Evolutionary conservation across 2,797 vertebrate genomes (phyloP).

Genomic region (Enteromius thamalakanensis): DNA sequence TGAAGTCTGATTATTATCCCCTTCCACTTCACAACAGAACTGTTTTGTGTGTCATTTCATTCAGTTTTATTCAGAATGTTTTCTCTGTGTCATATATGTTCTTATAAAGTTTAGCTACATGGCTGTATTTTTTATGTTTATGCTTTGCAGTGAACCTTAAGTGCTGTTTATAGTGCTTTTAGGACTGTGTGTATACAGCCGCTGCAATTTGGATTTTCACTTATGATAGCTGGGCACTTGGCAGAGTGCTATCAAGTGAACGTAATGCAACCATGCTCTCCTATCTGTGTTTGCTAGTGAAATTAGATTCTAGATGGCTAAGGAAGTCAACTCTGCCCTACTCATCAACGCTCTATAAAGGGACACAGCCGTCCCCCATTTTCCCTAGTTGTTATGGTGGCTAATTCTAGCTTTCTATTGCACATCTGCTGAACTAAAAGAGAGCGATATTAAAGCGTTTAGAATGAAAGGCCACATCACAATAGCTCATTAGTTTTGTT

Average conservation of each 20-base stretch:
- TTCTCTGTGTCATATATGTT: neutral
- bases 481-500: constrained; percentile 42
- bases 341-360: constrained; percentile 62
- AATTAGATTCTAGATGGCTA: constrained; percentile 12
- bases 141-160: neutral
- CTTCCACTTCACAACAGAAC: neutral
- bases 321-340: constrained; percentile 32
- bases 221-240: neutral
- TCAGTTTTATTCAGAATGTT: neutral
- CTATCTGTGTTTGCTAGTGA: constrained; percentile 7
- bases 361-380: constrained; percentile 70
- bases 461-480: constrained; percentile 15
- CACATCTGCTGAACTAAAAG: constrained; percentile 70
- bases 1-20: neutral
- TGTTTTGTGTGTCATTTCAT: neutral
- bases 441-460: constrained; percentile 29
- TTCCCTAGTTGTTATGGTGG: constrained; percentile 70
- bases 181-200: neutral
- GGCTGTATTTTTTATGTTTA: neutral
- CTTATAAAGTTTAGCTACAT: neutral
- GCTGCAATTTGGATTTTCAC: neutral
- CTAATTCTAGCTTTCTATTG: constrained; percentile 69
- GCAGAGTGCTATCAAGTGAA: neutral
- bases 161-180: neutral
- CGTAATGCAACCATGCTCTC: constrained; percentile 3